Conservation (phyloP, 1,140 invertebrate species). For the Leptinotarsa defecta region DNA sequence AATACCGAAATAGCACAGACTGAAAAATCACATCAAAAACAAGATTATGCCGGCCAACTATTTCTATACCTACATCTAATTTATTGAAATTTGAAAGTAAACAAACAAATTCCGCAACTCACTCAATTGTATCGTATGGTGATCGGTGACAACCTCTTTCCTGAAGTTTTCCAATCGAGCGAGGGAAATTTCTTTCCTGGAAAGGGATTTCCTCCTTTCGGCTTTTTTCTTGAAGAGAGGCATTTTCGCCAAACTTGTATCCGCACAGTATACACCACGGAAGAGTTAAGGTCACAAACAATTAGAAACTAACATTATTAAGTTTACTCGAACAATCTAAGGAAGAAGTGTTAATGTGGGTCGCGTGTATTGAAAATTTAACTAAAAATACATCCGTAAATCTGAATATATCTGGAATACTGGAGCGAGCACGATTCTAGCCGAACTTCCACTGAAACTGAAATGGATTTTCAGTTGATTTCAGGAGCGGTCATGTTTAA, state of each 20-base stretch:
- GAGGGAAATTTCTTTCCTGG: conserved; percentile 47
- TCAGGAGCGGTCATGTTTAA: conserved; percentile 25
- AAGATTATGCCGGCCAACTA: too few species aligned
- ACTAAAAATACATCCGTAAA: conserved; percentile 23
- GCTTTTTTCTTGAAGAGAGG: conserved; percentile 48
- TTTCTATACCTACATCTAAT: too few species aligned
- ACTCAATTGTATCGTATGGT: conserved; percentile 50
- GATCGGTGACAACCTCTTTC: conserved; percentile 51
- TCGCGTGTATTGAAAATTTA: conserved; percentile 27
- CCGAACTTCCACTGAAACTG: conserved; percentile 24
- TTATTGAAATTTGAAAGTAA: too few species aligned
- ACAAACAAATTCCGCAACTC: conserved; percentile 31
- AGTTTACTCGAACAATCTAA: conserved; percentile 20
- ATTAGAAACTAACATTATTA: conserved; percentile 30
- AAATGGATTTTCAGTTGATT: conserved; percentile 19
- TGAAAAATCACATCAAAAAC: too few species aligned
- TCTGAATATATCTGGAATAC: conserved; percentile 22
- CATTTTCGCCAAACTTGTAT: conserved; percentile 39
- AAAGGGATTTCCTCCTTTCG: conserved; percentile 44
- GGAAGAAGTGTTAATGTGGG: conserved; percentile 29
- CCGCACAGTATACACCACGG: conserved; percentile 9
- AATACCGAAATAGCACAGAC: too few species aligned
- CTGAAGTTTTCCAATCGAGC: conserved; percentile 52
- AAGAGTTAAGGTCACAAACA: conserved; percentile 23
- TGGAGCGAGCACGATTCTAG: conserved; percentile 23